phyloP scores from a whole-genome alignment of 2,113 vertebrate species.

The Nansenia antarctica region DNA sequence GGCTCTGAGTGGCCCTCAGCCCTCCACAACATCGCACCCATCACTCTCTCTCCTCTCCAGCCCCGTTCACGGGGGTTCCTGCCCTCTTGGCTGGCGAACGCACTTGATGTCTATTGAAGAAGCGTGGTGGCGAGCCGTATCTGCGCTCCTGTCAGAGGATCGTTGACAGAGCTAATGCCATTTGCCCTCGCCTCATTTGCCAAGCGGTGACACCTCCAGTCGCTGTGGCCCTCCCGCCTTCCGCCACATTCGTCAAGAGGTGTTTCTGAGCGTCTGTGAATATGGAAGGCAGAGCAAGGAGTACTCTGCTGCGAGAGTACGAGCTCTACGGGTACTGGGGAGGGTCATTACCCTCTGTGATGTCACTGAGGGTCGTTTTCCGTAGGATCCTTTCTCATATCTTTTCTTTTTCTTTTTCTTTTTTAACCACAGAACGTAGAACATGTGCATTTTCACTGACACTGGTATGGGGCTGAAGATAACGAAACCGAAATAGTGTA shows the following conservation, averaged over 20 bases:
- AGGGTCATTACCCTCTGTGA: no score
- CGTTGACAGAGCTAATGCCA: conserved; percentile 93
- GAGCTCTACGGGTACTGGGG: no score
- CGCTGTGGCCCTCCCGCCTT: conserved; percentile 40
- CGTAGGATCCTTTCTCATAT: no score
- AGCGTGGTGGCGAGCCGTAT: conserved; percentile 77
- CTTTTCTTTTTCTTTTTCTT: no score
- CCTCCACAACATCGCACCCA: conserved; percentile 47
- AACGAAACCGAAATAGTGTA: no score
- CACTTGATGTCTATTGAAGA: conserved; percentile 95
- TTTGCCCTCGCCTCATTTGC: conserved; percentile 91
- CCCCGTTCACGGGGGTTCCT: conserved; percentile 79
- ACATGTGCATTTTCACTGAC: no score
- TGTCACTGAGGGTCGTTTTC: no score
- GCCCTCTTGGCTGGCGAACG: conserved; percentile 85
- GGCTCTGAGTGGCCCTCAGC: conserved; percentile 56
- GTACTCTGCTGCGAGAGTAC: no score
- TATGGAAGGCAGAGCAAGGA: conserved; percentile 34
- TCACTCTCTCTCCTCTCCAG: conserved; percentile 47
- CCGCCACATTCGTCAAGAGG: conserved; percentile 81
- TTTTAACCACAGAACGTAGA: no score
- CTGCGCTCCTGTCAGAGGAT: conserved; percentile 90
- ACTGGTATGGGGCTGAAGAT: no score
- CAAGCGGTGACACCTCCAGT: conserved; percentile 83
- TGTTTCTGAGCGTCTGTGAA: conserved; percentile 48